A percentile compares a stretch with the other conserved stretches of the same genome.
Evolutionary conservation across 1,140 invertebrate species (phyloP).

Genomic region (Ruditapes philippinarum): DNA sequence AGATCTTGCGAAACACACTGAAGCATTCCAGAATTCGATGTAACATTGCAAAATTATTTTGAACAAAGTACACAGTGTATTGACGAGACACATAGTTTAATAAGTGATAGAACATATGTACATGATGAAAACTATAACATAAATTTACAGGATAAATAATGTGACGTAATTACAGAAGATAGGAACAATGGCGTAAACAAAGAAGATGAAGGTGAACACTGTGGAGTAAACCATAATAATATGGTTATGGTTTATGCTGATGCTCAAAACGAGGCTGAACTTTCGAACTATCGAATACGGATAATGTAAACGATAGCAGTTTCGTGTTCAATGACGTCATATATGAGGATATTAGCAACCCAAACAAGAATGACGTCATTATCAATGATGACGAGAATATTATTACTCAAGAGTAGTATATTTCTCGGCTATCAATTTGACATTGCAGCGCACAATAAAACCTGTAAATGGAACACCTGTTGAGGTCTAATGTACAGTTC

Average conservation of each 20-base stretch:
- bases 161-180: too few species aligned
- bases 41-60: background rate
- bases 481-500: background rate
- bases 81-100: background rate
- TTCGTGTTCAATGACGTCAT: background rate
- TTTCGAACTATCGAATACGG: background rate
- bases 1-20: background rate
- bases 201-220: background rate
- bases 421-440: slow-evolving; percentile 3
- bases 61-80: background rate
- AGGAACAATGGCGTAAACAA: too few species aligned
- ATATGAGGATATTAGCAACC: background rate
- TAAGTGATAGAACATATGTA: background rate
- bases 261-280: background rate
- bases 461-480: background rate
- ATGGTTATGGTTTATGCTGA: too few species aligned
- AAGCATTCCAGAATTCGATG: background rate
- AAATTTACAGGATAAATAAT: too few species aligned
- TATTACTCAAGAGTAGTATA: background rate
- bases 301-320: background rate
- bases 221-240: background rate
- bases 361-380: background rate
- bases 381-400: background rate
- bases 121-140: background rate
- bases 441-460: too few species aligned